Evolutionary conservation across 2,113 vertebrate species (phyloP).

Genomic region (Rhea americana): DNA sequence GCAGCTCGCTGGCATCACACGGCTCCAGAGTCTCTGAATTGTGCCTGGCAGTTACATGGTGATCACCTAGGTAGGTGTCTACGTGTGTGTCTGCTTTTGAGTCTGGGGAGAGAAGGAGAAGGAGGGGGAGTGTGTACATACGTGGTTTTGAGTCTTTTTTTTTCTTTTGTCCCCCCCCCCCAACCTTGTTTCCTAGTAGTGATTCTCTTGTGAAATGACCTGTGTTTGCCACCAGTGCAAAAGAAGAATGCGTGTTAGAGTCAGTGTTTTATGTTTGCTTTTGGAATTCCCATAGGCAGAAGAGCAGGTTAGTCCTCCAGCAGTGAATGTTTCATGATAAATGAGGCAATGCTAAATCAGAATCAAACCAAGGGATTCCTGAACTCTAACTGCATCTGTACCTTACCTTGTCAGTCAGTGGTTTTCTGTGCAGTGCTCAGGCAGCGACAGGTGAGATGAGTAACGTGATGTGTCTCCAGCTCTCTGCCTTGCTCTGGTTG

Average conservation of each 20-base stretch:
- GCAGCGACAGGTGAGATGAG: not conserved
- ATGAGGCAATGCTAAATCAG: not conserved
- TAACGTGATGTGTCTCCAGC: not conserved
- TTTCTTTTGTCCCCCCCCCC: not conserved
- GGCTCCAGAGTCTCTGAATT: not conserved
- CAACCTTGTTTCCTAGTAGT: fast-evolving
- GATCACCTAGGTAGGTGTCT: slow-evolving; percentile 77
- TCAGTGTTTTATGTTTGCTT: not conserved
- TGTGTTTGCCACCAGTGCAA: fast-evolving
- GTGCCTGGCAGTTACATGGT: slow-evolving; percentile 72
- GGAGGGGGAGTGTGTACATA: too few relatives aligned
- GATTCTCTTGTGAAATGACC: not conserved
- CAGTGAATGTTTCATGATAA: not conserved
- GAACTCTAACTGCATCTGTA: not conserved
- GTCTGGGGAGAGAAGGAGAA: not conserved
- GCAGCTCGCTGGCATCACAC: slow-evolving; percentile 19
- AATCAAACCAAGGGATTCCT: not conserved
- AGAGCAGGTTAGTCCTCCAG: not conserved
- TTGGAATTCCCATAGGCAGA: not conserved
- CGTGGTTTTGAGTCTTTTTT: too few relatives aligned
- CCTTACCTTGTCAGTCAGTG: not conserved
- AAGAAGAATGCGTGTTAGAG: fast-evolving
- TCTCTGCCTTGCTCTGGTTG: not conserved
- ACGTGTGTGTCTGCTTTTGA: not conserved
- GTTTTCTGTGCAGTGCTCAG: fast-evolving